phyloP scores from a whole-genome alignment of 2,797 vertebrate genomes.

The Urocyon cinereoargenteus region DNA sequence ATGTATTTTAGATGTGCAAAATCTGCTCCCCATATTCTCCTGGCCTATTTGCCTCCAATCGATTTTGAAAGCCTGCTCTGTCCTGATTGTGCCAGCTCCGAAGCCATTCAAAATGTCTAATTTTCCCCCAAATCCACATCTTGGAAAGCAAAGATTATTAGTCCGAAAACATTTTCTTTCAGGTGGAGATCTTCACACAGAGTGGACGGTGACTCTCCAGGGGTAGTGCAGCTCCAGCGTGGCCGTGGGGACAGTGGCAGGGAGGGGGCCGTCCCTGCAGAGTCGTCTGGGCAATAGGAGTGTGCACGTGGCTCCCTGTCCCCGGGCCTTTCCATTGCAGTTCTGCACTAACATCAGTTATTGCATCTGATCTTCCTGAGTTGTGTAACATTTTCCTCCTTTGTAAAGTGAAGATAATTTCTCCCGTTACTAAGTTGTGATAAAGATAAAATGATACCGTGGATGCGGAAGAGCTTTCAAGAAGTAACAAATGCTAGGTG shows the following conservation, averaged over 20 bases:
- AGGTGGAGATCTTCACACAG: not conserved
- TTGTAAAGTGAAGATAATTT: conserved; percentile 17
- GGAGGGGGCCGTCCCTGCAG: not conserved
- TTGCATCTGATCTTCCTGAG: not conserved
- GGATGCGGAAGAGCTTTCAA: not conserved
- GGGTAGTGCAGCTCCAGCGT: not conserved
- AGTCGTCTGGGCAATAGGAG: not conserved
- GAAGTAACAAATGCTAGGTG: not conserved
- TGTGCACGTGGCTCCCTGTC: not conserved
- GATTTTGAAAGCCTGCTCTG: conserved; percentile 48
- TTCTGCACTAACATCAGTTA: not conserved
- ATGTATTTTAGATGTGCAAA: conserved; percentile 63
- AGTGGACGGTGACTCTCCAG: not conserved
- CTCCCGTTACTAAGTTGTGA: not conserved
- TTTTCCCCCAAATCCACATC: not conserved
- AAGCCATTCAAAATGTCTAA: not conserved
- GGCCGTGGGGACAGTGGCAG: no score
- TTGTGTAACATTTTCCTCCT: not conserved
- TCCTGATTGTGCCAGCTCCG: not conserved
- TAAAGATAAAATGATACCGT: not conserved
- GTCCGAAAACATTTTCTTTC: not conserved
- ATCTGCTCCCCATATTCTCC: conserved; percentile 58
- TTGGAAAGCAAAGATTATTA: conserved; percentile 11
- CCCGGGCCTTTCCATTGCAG: not conserved
- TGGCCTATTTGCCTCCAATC: conserved; percentile 32